These are phyloP conservation scores for Cyprinus carpio DNA, from an alignment of 2,113 vertebrate genomes.

Conservation along the genomic window DNA sequence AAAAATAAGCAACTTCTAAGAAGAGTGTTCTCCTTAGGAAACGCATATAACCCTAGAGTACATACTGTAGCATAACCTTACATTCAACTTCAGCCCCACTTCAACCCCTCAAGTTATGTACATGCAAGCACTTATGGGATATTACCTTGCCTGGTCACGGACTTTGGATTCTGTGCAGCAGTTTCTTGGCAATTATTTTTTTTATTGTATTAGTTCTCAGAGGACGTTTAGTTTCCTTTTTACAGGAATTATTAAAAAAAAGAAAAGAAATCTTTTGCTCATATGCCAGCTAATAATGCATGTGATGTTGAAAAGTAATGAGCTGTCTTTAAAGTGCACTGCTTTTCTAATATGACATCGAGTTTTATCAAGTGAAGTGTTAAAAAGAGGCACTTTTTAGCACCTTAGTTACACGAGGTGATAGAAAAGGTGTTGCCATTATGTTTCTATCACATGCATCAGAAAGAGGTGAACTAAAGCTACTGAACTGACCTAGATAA, in stretches of 20 bases:
- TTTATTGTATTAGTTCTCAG: background rate
- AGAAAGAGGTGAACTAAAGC: background rate
- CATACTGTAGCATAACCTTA: background rate
- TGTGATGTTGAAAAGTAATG: background rate
- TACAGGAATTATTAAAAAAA: background rate
- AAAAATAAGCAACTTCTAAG: background rate
- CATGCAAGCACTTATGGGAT: background rate
- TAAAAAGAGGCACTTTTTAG: background rate
- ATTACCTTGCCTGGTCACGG: background rate
- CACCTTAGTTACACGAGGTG: background rate
- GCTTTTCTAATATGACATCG: background rate
- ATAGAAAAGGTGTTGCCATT: background rate
- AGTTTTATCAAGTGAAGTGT: background rate
- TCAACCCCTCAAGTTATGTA: background rate
- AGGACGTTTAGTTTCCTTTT: background rate
- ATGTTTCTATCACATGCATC: background rate
- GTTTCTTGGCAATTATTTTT: background rate
- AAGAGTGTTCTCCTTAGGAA: background rate
- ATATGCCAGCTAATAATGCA: background rate
- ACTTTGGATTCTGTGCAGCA: background rate
- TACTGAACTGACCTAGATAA: background rate
- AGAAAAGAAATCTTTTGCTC: background rate
- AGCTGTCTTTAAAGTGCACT: background rate
- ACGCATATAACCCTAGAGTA: background rate
- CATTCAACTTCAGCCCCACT: slow-evolving; percentile 6